These are phyloP conservation scores for Panthera leo DNA, from an alignment of 2,113 vertebrate species.

Conservation along the genomic window DNA sequence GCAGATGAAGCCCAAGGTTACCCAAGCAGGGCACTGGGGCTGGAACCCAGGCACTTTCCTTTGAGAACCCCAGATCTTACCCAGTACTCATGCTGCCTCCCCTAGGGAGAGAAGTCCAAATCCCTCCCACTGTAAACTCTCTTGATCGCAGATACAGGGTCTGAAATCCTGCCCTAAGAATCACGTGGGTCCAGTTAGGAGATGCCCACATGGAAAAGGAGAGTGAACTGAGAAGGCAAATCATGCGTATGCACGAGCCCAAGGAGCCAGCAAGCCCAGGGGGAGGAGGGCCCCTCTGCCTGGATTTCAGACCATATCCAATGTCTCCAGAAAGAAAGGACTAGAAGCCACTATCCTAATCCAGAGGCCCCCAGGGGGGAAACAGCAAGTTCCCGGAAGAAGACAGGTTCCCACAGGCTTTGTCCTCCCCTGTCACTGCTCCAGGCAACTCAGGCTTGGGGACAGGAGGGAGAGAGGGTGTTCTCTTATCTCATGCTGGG, in stretches of 20 bases:
- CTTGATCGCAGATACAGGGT: neutral
- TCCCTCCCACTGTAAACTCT: neutral
- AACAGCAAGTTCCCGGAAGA: neutral
- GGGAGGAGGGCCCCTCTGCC: neutral
- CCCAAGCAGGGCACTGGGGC: neutral
- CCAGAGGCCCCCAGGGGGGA: neutral
- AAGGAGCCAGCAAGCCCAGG: neutral
- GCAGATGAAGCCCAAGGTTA: neutral
- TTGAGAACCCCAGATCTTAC: neutral
- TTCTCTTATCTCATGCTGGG: neutral
- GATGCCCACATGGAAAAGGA: neutral
- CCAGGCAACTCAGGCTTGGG: neutral
- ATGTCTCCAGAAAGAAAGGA: constrained; percentile 48
- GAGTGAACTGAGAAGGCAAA: neutral
- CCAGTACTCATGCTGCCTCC: neutral
- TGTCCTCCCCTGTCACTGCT: neutral
- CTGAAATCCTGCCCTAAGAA: neutral
- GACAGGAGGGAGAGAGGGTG: neutral
- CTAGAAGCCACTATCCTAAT: constrained; percentile 37
- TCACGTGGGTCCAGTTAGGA: neutral
- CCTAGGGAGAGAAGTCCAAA: neutral
- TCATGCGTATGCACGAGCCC: fast-evolving
- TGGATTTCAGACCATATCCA: constrained; percentile 37
- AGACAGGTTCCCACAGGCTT: constrained; percentile 59
- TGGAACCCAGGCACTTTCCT: neutral